Evolutionary conservation across 2,797 vertebrate genomes (phyloP).

Genomic region (Bradypodion ventrale): DNA sequence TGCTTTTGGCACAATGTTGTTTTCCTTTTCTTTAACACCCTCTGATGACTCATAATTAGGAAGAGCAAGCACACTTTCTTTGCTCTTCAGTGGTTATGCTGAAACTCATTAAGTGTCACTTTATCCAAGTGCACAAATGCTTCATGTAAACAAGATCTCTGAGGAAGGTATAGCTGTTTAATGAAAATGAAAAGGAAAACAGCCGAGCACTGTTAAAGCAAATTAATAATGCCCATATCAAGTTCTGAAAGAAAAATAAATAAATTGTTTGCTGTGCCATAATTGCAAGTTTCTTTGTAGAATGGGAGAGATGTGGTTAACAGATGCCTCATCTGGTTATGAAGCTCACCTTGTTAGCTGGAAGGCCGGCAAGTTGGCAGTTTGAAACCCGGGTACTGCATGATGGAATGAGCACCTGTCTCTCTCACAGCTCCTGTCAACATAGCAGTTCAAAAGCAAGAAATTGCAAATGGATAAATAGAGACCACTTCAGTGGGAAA

Average conservation of each 20-base stretch:
- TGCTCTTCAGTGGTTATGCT: slow-evolving; percentile 66
- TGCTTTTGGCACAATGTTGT: slow-evolving; percentile 55
- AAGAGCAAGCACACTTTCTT: slow-evolving; percentile 52
- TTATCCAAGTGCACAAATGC: slow-evolving; percentile 68
- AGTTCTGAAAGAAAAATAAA: slow-evolving; percentile 68
- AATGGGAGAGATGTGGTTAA: slow-evolving; percentile 37
- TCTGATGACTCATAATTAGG: slow-evolving; percentile 71
- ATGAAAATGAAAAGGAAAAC: slow-evolving; percentile 79
- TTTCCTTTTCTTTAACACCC: slow-evolving; percentile 60
- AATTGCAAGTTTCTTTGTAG: slow-evolving; percentile 61
- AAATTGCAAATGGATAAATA: no score
- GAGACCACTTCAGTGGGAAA: no score
- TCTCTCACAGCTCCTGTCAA: no score
- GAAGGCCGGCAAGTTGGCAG: no score
- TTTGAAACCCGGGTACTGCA: no score
- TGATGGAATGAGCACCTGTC: no score
- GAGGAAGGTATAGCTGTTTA: slow-evolving; percentile 73
- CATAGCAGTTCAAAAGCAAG: no score
- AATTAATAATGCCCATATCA: slow-evolving; percentile 74
- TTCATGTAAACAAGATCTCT: slow-evolving; percentile 80
- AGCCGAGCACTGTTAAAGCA: slow-evolving; percentile 68
- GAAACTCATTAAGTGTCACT: slow-evolving; percentile 73
- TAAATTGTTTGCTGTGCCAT: slow-evolving; percentile 62
- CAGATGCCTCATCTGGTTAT: slow-evolving; percentile 1
- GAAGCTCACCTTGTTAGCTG: no score